Percentiles rank a stretch among this genome's conserved stretches.
These are phyloP conservation scores for Lamellibrachia columna DNA, from an alignment of 2,888 invertebrate genomes.

Conservation along the genomic window DNA sequence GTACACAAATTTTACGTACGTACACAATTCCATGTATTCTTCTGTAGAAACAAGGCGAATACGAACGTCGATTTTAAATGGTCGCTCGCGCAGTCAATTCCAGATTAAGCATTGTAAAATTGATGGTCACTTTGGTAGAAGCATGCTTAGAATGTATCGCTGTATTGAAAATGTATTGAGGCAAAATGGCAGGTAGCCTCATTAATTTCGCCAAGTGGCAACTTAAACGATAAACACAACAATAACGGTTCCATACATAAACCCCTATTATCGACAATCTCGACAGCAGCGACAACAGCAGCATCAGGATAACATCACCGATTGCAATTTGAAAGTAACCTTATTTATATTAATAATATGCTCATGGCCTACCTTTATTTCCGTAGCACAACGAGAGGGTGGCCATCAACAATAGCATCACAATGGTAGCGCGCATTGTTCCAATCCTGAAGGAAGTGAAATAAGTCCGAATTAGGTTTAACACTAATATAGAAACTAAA, in stretches of 20 bases:
- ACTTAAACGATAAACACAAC: background rate
- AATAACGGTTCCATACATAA: background rate
- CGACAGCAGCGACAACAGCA: background rate
- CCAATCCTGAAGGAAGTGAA: background rate
- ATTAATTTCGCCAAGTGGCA: background rate
- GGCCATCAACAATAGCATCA: background rate
- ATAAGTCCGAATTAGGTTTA: background rate
- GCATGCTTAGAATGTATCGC: background rate
- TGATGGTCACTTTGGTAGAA: background rate
- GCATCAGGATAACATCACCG: background rate
- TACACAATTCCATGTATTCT: no score
- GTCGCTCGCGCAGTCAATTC: no score
- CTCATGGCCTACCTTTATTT: background rate
- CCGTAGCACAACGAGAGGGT: background rate
- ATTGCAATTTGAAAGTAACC: background rate
- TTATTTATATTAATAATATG: background rate
- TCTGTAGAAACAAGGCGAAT: no score
- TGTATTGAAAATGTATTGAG: background rate
- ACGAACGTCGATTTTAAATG: no score
- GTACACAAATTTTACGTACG: no score
- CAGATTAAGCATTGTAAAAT: no score
- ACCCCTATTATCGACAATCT: background rate
- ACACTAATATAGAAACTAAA: background rate
- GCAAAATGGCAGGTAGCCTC: background rate
- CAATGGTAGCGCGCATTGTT: constrained; percentile 8